These are phyloP conservation scores for Cryptocheilus praepositus DNA, from an alignment of 2,888 invertebrate genomes.

Conservation along the genomic window DNA sequence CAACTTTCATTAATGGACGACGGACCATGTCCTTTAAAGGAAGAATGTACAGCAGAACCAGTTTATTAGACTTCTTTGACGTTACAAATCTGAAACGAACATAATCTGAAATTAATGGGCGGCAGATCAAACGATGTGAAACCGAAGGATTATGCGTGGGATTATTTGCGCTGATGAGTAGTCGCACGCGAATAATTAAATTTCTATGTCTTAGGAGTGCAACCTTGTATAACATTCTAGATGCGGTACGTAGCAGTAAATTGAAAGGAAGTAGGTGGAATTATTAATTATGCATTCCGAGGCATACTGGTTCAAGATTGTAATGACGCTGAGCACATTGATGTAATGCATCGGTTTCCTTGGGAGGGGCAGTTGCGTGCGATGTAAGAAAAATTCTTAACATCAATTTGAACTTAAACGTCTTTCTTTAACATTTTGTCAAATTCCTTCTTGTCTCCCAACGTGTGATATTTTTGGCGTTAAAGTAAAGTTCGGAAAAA, in stretches of 20 bases:
- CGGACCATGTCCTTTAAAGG: slow-evolving; percentile 50
- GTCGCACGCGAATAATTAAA: not conserved
- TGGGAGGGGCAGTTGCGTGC: slow-evolving; percentile 28
- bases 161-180: too few relatives aligned
- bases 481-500: too few relatives aligned
- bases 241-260: slow-evolving; percentile 23
- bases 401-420: not conserved
- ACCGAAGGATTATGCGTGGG: too few relatives aligned
- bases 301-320: slow-evolving; percentile 38
- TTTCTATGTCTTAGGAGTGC: too few relatives aligned
- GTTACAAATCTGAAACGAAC: too few relatives aligned
- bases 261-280: slow-evolving; percentile 49
- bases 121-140: too few relatives aligned
- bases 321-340: slow-evolving; percentile 35
- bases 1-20: slow-evolving; percentile 34
- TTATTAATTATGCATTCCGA: slow-evolving; percentile 61
- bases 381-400: slow-evolving; percentile 21
- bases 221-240: slow-evolving; percentile 1
- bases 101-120: too few relatives aligned
- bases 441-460: not conserved
- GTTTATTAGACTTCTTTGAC: too few relatives aligned
- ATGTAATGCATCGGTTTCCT: slow-evolving; percentile 30
- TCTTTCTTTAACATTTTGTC: not conserved
- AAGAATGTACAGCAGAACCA: slow-evolving; percentile 35
- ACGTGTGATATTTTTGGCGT: not conserved